A percentile compares a stretch with the other conserved stretches of the same genome.
These are phyloP conservation scores for Manduca sexta DNA, from an alignment of 1,140 invertebrate genomes.

Conservation along the genomic window DNA sequence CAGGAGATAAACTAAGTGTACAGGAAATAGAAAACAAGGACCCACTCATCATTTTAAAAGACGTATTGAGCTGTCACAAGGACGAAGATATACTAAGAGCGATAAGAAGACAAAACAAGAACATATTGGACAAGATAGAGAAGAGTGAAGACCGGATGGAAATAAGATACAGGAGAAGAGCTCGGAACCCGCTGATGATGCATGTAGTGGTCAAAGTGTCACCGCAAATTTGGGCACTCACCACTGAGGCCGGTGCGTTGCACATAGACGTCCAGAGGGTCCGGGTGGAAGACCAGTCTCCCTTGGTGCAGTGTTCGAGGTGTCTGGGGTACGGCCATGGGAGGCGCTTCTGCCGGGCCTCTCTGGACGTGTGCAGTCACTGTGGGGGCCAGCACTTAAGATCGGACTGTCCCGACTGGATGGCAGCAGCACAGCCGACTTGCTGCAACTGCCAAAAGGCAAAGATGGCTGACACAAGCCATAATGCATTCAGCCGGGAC, in stretches of 20 bases:
- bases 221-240: too few relatives aligned
- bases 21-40: background rate
- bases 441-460: constrained; percentile 1
- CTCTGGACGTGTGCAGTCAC: background rate
- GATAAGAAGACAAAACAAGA: background rate
- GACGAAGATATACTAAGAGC: background rate
- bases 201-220: background rate
- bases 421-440: background rate
- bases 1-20: background rate
- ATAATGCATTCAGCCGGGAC: background rate
- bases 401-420: background rate
- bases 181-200: background rate
- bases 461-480: background rate
- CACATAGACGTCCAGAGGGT: too few relatives aligned
- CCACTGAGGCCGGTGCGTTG: too few relatives aligned
- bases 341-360: background rate
- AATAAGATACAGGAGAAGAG: background rate
- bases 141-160: background rate
- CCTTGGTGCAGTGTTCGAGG: background rate
- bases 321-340: constrained; percentile 1
- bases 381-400: background rate
- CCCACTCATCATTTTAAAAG: background rate
- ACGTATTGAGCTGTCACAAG: background rate
- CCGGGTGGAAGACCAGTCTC: background rate
- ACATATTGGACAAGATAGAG: background rate